These are phyloP conservation scores for Vesta saturnalis DNA, from an alignment of 2,888 invertebrate genomes.

Conservation along the genomic window DNA sequence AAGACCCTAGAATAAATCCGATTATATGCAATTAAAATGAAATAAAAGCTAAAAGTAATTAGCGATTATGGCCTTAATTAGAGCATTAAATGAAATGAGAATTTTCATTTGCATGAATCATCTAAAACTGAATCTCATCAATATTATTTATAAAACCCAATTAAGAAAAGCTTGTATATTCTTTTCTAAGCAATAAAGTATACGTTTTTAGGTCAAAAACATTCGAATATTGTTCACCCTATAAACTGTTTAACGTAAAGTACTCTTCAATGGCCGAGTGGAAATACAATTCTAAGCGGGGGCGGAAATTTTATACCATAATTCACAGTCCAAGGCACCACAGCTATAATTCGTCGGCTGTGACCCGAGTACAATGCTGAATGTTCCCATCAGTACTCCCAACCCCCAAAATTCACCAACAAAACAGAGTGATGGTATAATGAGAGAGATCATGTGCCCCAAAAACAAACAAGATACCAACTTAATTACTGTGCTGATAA, in stretches of 20 bases:
- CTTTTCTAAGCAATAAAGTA: background rate
- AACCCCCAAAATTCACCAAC: constrained; percentile 29
- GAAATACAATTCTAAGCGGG: constrained; percentile 41
- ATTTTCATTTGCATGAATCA: constrained; percentile 11
- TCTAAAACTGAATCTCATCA: constrained; percentile 14
- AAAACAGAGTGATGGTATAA: constrained; percentile 37
- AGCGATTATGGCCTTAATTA: constrained; percentile 25
- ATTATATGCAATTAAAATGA: constrained; percentile 32
- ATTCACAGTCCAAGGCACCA: constrained; percentile 48
- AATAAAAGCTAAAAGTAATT: constrained; percentile 33
- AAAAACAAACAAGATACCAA: constrained; percentile 40
- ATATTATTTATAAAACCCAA: constrained; percentile 20
- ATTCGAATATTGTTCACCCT: constrained; percentile 31
- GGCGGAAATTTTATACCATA: constrained; percentile 52
- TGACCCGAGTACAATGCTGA: constrained; percentile 40
- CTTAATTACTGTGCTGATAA: constrained; percentile 38
- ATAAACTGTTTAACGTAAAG: constrained; percentile 29
- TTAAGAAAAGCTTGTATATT: background rate
- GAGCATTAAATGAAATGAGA: constrained; percentile 18
- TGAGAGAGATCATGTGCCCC: constrained; percentile 39
- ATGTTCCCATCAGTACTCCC: constrained; percentile 34
- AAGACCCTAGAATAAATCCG: constrained; percentile 18
- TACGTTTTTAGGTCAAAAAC: constrained; percentile 27
- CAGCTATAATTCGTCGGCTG: constrained; percentile 47
- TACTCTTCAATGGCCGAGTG: constrained; percentile 23